phyloP scores from a whole-genome alignment of 2,888 invertebrate genomes.

The Caenorhabditis panamensis region DNA sequence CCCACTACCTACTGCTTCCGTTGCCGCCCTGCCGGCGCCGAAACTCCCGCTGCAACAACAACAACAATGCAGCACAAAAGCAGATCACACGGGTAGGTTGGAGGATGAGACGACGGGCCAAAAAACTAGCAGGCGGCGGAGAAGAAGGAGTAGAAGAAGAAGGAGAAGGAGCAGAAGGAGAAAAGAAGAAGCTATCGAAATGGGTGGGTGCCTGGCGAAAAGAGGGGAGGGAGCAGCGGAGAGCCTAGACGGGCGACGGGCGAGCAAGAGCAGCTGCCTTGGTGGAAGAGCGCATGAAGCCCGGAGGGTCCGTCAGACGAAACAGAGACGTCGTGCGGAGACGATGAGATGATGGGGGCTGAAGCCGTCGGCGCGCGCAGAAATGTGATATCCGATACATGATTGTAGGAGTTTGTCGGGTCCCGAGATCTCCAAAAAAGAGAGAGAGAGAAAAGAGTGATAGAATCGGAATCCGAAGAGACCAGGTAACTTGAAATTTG shows the following conservation, averaged over 20 bases:
- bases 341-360: slow-evolving; percentile 14
- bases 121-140: slow-evolving; percentile 27
- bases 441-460: slow-evolving; percentile 12
- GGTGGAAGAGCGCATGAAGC: slow-evolving; percentile 27
- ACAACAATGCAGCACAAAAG: slow-evolving; percentile 42
- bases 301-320: slow-evolving; percentile 27
- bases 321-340: slow-evolving; percentile 18
- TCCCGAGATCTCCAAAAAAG: slow-evolving; percentile 13
- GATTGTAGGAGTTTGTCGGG: slow-evolving; percentile 55
- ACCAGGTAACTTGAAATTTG: slow-evolving; percentile 2
- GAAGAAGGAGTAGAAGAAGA: slow-evolving; percentile 25
- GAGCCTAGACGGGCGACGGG: slow-evolving; percentile 29
- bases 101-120: slow-evolving; percentile 1
- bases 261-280: slow-evolving; percentile 48
- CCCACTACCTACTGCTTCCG: background rate
- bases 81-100: slow-evolving; percentile 40
- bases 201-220: too few species aligned
- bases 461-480: slow-evolving; percentile 23
- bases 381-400: slow-evolving; percentile 52
- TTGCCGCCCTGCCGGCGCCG: too few species aligned
- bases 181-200: slow-evolving; percentile 50
- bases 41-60: slow-evolving; percentile 42
- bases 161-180: slow-evolving; percentile 6
- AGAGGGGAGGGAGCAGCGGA: slow-evolving; percentile 34
- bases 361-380: slow-evolving; percentile 29